Conservation (phyloP, 37 sponge, comb jelly and placozoan genomes). For the Aphrocallistes beatrix region DNA sequence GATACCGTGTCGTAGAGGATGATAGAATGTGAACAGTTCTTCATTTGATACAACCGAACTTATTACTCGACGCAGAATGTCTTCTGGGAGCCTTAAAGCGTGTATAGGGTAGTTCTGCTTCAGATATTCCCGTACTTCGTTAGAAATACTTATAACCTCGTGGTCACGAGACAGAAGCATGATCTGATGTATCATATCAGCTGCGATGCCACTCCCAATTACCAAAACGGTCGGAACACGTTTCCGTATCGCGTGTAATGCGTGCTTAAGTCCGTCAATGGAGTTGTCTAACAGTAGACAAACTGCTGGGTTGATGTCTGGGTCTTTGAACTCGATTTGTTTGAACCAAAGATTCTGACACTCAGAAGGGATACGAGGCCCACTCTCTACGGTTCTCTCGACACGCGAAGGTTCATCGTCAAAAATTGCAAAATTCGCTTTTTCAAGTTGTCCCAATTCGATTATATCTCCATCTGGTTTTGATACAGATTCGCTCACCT, state of each 20-base stretch:
- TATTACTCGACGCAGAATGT: not conserved
- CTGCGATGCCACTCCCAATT: not conserved
- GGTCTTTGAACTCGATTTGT: not conserved
- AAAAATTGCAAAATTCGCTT: not conserved
- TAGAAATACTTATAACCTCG: not conserved
- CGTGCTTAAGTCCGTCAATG: not conserved
- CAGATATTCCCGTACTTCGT: not conserved
- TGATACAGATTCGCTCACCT: too few relatives aligned
- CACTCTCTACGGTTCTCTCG: not conserved
- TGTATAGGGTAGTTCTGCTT: not conserved
- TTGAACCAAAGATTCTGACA: not conserved
- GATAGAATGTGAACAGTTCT: not conserved
- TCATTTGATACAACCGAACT: not conserved
- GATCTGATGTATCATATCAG: not conserved
- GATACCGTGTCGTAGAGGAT: not conserved
- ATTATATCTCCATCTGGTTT: not conserved
- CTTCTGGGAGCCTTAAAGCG: not conserved
- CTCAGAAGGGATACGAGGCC: not conserved
- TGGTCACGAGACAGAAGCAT: not conserved
- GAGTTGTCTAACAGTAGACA: conserved; percentile 5
- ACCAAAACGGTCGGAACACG: not conserved
- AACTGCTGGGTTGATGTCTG: not conserved
- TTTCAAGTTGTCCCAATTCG: not conserved
- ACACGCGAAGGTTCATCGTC: not conserved
- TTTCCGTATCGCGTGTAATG: not conserved